Percentiles rank a stretch among this genome's conserved stretches.
Evolutionary conservation across 2,888 invertebrate species (phyloP).

Genomic region (Philaethria dido): DNA sequence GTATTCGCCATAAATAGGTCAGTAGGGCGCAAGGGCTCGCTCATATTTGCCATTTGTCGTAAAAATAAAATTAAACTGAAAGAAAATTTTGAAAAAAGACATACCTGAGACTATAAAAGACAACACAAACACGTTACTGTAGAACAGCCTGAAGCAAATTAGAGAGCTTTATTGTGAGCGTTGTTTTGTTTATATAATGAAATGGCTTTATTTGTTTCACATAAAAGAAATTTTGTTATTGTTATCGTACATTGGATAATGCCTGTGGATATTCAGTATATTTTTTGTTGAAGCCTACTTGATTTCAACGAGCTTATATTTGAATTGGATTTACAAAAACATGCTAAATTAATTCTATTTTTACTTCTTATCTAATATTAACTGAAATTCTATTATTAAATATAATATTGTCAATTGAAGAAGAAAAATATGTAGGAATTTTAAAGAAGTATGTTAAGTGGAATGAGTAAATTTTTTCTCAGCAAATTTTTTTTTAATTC

Average conservation of each 20-base stretch:
- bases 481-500: too few species aligned
- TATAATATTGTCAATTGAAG: too few species aligned
- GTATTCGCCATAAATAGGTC: constrained; percentile 54
- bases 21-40: constrained; percentile 51
- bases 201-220: constrained; percentile 3
- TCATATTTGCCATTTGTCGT: constrained; percentile 39
- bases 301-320: not conserved
- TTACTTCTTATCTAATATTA: too few species aligned
- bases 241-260: not conserved
- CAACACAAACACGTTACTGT: not conserved
- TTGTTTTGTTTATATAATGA: constrained; percentile 9
- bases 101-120: not conserved
- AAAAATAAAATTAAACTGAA: constrained; percentile 20
- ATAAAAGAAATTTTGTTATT: not conserved
- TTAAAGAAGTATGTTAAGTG: too few species aligned
- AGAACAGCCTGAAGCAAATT: constrained; percentile 10
- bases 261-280: not conserved
- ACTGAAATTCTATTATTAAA: too few species aligned
- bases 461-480: too few species aligned
- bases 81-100: not conserved
- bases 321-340: too few species aligned
- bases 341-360: too few species aligned
- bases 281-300: not conserved
- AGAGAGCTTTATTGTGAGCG: not conserved
- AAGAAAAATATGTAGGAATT: too few species aligned